phyloP scores from a whole-genome alignment of 2,888 invertebrate genomes.

The Lochmaea capreae region DNA sequence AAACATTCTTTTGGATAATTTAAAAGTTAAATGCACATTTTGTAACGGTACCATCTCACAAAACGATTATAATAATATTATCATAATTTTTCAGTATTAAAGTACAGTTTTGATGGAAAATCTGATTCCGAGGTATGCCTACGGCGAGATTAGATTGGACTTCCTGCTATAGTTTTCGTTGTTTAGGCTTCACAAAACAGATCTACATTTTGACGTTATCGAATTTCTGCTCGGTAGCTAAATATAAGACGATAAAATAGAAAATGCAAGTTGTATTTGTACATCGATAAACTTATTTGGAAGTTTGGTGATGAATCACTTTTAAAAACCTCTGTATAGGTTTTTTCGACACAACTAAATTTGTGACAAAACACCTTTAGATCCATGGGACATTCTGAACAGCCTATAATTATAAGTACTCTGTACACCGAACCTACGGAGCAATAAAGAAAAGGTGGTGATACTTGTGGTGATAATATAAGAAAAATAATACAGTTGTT shows the following conservation, averaged over 20 bases:
- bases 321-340: too few relatives aligned
- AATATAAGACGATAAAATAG: background rate
- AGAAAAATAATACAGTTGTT: too few relatives aligned
- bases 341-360: too few relatives aligned
- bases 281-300: too few relatives aligned
- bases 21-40: slow-evolving; percentile 40
- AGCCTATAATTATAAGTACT: too few relatives aligned
- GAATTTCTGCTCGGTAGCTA: background rate
- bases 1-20: slow-evolving; percentile 39
- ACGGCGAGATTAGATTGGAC: slow-evolving; percentile 27
- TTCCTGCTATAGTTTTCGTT: slow-evolving; percentile 16
- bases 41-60: slow-evolving; percentile 29
- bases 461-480: too few relatives aligned
- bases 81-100: slow-evolving; percentile 36
- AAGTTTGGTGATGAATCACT: too few relatives aligned
- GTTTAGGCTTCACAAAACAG: background rate
- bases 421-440: too few relatives aligned
- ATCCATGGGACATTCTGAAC: too few relatives aligned
- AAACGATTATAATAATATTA: slow-evolving; percentile 40
- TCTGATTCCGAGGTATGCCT: slow-evolving; percentile 30
- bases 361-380: too few relatives aligned
- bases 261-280: too few relatives aligned
- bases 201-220: background rate
- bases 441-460: too few relatives aligned
- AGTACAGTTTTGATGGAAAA: slow-evolving; percentile 36